A percentile compares a stretch with the other conserved stretches of the same genome.
Conservation (phyloP, 2,113 vertebrate genomes). For the Dasyornis broadbenti region DNA sequence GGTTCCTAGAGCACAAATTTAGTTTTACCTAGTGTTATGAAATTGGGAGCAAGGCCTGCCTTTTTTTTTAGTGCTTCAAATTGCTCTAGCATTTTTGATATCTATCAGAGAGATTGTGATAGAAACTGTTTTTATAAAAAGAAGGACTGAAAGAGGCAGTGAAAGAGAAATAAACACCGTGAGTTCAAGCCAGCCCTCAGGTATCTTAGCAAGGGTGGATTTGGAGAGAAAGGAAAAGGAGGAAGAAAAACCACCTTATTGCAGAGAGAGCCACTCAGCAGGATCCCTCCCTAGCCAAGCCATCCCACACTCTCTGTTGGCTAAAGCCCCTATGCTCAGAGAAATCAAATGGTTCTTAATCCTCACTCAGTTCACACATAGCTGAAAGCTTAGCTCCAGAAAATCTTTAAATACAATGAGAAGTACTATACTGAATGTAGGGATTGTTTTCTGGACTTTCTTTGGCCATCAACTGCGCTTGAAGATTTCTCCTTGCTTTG, state of each 20-base stretch:
- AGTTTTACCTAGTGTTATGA: not conserved
- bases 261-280: not conserved
- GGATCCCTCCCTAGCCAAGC: not conserved
- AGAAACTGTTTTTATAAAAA: not conserved
- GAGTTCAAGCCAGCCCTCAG: not conserved
- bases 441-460: slow-evolving; percentile 30
- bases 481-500: slow-evolving; percentile 26
- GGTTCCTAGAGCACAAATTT: not conserved
- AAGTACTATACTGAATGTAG: slow-evolving; percentile 15
- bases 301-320: not conserved
- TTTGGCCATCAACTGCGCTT: not conserved
- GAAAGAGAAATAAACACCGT: not conserved
- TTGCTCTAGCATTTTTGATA: not conserved
- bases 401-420: slow-evolving; percentile 33
- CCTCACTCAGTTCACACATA: slow-evolving; percentile 5
- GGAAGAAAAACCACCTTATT: not conserved
- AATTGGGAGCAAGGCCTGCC: not conserved
- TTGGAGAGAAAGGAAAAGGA: not conserved
- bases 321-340: not conserved
- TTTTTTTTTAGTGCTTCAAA: not conserved
- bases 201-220: not conserved
- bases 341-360: not conserved
- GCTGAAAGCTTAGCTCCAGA: slow-evolving; percentile 42
- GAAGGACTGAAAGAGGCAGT: not conserved
- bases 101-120: not conserved